Evolutionary conservation across 1,140 invertebrate genomes (phyloP).

Genomic region (Drosophila micromelanica): DNA sequence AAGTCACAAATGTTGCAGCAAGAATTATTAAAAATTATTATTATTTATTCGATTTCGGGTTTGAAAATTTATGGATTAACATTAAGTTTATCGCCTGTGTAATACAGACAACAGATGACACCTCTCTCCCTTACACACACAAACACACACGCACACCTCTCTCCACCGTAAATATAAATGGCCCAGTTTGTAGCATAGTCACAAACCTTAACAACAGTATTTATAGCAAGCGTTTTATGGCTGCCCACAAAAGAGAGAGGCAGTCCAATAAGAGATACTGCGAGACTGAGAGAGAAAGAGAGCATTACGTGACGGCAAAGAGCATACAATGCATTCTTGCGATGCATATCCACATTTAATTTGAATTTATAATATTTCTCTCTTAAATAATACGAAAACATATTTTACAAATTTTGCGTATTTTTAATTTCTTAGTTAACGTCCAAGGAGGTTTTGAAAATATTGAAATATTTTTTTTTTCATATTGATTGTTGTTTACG

Average conservation of each 20-base stretch:
- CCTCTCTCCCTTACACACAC: no score
- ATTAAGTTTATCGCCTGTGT: slow-evolving; percentile 40
- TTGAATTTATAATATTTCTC: no score
- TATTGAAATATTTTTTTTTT: no score
- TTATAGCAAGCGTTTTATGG: slow-evolving; percentile 66
- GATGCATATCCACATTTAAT: no score
- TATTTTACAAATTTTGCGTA: no score
- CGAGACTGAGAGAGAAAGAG: slow-evolving; percentile 10
- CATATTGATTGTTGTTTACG: no score
- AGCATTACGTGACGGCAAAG: background rate
- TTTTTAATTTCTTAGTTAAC: no score
- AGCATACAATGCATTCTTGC: background rate
- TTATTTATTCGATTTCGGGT: slow-evolving; percentile 26
- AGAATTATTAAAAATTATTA: slow-evolving; percentile 39
- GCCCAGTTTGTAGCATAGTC: slow-evolving; percentile 42
- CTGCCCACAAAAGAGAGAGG: background rate
- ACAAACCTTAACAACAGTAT: slow-evolving; percentile 46
- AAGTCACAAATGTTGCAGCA: slow-evolving; percentile 12
- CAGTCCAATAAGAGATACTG: background rate
- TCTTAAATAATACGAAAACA: background rate
- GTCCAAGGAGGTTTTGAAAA: no score
- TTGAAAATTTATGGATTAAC: slow-evolving; percentile 39
- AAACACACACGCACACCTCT: no score
- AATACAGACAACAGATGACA: background rate
- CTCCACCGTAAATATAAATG: no score